Base-by-base conservation (phyloP, 2,797 vertebrate species). In the Perodicticus potto region DNA sequence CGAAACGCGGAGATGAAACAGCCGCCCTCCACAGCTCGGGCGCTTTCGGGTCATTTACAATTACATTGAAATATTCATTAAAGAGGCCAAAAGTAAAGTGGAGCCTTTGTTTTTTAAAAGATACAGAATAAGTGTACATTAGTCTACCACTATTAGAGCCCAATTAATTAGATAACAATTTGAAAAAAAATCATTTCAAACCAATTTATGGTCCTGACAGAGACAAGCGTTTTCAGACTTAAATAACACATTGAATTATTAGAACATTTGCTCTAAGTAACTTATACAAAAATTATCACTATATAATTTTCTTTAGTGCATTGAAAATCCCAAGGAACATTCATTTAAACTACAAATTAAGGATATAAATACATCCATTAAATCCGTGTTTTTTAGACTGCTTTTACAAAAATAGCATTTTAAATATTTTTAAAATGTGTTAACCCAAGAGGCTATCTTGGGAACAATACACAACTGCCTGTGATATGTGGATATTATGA, bases 361-460 rank as follows among this genome's bases (percentile, higher is more conserved):
- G 76, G 23, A 80, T 53, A 19, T 20, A 86, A 45, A 13, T 22
- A 77, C n/a, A 55, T 45, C 20, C 7, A 29, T 27, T 49, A 70
- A 78, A 59, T 73, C 43, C 37, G 13, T 80, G 70, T 76, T 94
- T 94, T 94, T 74, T 25, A 78, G 73, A 82, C 3, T 22, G 17
- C 67, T n/a, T 95, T 95, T 57, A 32, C 57, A 40, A 61, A 95
- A 72, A 80, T 23, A 83, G 53, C 16, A 89, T 67, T 92, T 93
- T 63, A 63, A 72, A 27, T 76, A 40, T 72, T 93, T 76, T 5
- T 17, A 45, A 78, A 95, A 84, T 29, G 43, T n/a, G 32, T 85
- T 59, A 81, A 45, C 55, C 45, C 20, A 57, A 85, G 86, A 86
- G 53, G 34, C 45, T 29, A 49, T 82, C 67, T 32, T 77, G 69